phyloP scores from a whole-genome alignment of 1,140 invertebrate genomes.

The Ridgeia piscesae region DNA sequence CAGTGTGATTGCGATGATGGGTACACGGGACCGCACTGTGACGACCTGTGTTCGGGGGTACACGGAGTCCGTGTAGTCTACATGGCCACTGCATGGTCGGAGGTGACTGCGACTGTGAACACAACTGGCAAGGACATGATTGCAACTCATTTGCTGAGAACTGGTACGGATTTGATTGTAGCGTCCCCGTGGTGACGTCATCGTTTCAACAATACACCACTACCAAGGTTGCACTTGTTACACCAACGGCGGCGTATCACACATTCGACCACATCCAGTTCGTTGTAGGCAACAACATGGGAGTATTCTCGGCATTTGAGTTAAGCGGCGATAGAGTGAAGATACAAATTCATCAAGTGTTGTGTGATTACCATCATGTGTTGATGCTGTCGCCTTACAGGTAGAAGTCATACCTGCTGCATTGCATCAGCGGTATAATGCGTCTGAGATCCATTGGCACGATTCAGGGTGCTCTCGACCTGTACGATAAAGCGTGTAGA shows the following conservation, averaged over 20 bases:
- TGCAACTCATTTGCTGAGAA: slow-evolving; percentile 30
- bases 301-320: slow-evolving; percentile 32
- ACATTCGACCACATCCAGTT: slow-evolving; percentile 34
- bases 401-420: background rate
- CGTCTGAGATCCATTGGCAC: background rate
- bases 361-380: slow-evolving; percentile 6
- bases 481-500: background rate
- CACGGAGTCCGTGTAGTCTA: slow-evolving; percentile 32
- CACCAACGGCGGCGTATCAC: slow-evolving; percentile 27
- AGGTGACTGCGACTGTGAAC: slow-evolving; percentile 33
- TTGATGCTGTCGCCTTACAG: slow-evolving; percentile 11
- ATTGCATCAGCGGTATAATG: background rate
- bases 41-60: slow-evolving; percentile 32
- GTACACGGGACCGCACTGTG: slow-evolving; percentile 33
- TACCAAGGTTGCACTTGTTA: slow-evolving; percentile 29
- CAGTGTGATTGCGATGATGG: slow-evolving; percentile 34
- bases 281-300: slow-evolving; percentile 24
- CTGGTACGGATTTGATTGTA: slow-evolving; percentile 33
- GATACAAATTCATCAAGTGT: slow-evolving; percentile 29
- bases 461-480: background rate
- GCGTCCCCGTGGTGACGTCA: slow-evolving; percentile 22
- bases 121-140: slow-evolving; percentile 35
- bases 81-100: slow-evolving; percentile 30
- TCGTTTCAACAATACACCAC: background rate
- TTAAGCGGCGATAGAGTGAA: slow-evolving; percentile 16